These are phyloP conservation scores for Chloroceryle aenea DNA, from an alignment of 2,113 vertebrate species.

Conservation along the genomic window DNA sequence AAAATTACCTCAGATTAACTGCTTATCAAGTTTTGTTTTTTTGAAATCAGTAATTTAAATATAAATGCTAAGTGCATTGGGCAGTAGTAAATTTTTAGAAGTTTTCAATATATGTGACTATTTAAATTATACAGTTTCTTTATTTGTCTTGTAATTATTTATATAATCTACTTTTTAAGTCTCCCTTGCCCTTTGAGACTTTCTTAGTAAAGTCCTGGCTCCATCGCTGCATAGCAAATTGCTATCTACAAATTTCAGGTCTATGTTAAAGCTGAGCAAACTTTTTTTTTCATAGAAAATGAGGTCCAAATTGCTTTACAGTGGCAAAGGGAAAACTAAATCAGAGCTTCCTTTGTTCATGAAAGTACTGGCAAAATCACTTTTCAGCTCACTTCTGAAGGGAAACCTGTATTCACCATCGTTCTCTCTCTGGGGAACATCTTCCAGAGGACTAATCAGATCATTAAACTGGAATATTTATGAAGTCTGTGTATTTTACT, in stretches of 20 bases:
- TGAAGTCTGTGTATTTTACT: neutral
- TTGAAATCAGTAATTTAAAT: neutral
- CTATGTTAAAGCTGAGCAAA: neutral
- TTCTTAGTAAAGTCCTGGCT: neutral
- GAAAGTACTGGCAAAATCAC: neutral
- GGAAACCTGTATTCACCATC: neutral
- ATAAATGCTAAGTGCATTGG: neutral
- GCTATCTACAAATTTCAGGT: neutral
- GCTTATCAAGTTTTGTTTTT: neutral
- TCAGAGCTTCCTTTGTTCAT: neutral
- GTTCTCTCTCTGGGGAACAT: neutral
- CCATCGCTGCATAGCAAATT: neutral
- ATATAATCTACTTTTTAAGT: neutral
- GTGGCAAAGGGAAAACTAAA: neutral
- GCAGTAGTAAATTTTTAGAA: neutral
- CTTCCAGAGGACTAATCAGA: neutral
- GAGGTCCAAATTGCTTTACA: neutral
- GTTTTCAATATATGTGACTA: neutral
- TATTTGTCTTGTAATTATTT: neutral
- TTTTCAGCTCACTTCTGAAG: neutral
- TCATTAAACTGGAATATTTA: neutral
- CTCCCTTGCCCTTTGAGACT: neutral
- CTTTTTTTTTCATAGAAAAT: neutral
- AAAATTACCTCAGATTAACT: neutral
- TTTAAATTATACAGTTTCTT: neutral